Percentiles rank a stretch among this genome's conserved stretches.
These are phyloP conservation scores for Bugulina stolonifera DNA, from an alignment of 2,888 invertebrate genomes.

Conservation along the genomic window DNA sequence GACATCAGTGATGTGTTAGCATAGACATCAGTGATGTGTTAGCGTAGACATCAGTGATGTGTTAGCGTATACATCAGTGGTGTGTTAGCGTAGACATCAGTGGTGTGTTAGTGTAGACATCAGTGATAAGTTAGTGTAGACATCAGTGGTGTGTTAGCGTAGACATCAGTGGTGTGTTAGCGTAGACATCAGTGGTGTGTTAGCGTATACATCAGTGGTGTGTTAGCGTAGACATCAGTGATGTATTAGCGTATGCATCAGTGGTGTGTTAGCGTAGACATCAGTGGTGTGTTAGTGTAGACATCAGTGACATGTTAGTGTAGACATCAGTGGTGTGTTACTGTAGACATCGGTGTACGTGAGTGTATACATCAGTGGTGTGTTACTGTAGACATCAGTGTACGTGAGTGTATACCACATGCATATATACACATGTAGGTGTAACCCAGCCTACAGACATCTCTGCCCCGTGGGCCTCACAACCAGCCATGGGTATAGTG, in stretches of 20 bases:
- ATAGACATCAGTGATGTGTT: too few relatives aligned
- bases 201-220: too few relatives aligned
- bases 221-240: background rate
- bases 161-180: background rate
- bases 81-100: too few relatives aligned
- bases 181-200: too few relatives aligned
- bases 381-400: background rate
- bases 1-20: background rate
- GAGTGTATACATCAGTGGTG: background rate
- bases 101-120: background rate
- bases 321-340: background rate
- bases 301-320: background rate
- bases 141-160: background rate
- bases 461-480: slow-evolving; percentile 43
- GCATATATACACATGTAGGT: slow-evolving; percentile 35
- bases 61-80: background rate
- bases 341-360: background rate
- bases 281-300: too few relatives aligned
- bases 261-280: background rate
- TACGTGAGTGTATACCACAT: too few relatives aligned
- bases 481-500: slow-evolving; percentile 47
- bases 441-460: slow-evolving; percentile 43
- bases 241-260: too few relatives aligned
- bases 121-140: too few relatives aligned
- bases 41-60: too few relatives aligned